These are phyloP conservation scores for Formica exsecta DNA, from an alignment of 1,140 invertebrate genomes.

Conservation along the genomic window DNA sequence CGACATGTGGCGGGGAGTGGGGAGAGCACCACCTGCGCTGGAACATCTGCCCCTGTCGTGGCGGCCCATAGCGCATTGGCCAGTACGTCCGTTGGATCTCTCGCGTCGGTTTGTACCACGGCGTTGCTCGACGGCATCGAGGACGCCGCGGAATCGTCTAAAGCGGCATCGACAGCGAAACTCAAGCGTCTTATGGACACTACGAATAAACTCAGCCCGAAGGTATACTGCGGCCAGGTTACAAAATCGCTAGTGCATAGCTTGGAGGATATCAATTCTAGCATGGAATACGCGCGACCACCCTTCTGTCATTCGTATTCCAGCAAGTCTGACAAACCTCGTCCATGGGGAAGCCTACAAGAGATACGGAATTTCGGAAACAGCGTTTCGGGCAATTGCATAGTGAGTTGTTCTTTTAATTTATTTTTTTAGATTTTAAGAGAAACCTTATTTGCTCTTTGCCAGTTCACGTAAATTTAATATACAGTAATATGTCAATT, in stretches of 20 bases:
- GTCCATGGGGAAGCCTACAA: slow-evolving; percentile 88
- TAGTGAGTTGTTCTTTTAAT: slow-evolving; percentile 76
- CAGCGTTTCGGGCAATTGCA: slow-evolving; percentile 70
- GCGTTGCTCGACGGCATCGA: slow-evolving; percentile 73
- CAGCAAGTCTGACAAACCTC: slow-evolving; percentile 77
- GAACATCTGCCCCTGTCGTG: slow-evolving; percentile 77
- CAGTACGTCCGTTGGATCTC: slow-evolving; percentile 78
- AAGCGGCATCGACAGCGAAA: slow-evolving; percentile 41
- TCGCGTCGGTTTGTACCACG: slow-evolving; percentile 76
- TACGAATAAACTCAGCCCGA: slow-evolving; percentile 87
- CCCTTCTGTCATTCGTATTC: slow-evolving; percentile 80
- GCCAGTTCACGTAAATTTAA: not conserved
- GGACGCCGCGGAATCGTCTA: slow-evolving; percentile 66
- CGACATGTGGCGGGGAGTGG: slow-evolving; percentile 72
- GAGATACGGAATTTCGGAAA: slow-evolving; percentile 86
- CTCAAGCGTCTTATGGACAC: slow-evolving; percentile 66
- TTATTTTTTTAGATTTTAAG: not conserved
- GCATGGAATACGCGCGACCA: slow-evolving; percentile 78
- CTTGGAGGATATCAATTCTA: slow-evolving; percentile 87
- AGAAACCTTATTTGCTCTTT: not conserved
- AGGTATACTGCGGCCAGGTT: slow-evolving; percentile 86
- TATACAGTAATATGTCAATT: not conserved
- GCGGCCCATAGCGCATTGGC: slow-evolving; percentile 59
- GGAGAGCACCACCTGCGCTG: slow-evolving; percentile 77
- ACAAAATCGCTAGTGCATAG: slow-evolving; percentile 86